These are phyloP conservation scores for Speoplatyrhinus poulsoni DNA, from an alignment of 2,113 vertebrate genomes.

Conservation along the genomic window DNA sequence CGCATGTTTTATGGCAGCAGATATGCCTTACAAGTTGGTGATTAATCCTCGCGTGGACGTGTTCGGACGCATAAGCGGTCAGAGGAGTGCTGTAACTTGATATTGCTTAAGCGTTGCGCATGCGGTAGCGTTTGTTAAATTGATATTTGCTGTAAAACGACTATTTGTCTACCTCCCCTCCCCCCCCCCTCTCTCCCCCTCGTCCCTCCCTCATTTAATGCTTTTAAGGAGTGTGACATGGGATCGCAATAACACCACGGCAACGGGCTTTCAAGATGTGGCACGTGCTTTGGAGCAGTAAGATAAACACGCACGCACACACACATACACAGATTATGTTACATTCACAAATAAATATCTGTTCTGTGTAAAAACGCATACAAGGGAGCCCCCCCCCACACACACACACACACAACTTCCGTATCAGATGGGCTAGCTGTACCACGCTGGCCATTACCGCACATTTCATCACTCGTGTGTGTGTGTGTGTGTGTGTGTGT, in stretches of 20 bases:
- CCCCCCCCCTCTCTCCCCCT: not conserved
- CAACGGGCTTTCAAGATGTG: slow-evolving; percentile 87
- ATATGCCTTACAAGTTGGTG: not conserved
- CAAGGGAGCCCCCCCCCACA: not conserved
- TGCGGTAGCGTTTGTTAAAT: not conserved
- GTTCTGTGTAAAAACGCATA: slow-evolving; percentile 24
- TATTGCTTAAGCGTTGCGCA: not conserved
- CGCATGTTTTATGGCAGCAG: not conserved
- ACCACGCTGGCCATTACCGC: slow-evolving; percentile 30
- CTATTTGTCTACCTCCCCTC: not conserved
- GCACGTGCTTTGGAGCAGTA: slow-evolving; percentile 90
- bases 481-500: not conserved
- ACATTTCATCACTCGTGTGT: slow-evolving; percentile 63
- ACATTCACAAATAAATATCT: slow-evolving; percentile 15
- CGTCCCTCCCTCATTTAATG: slow-evolving; percentile 33
- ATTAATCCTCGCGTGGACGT: not conserved
- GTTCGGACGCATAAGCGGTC: slow-evolving; percentile 5
- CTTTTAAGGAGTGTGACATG: slow-evolving; percentile 85
- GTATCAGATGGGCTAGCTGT: not conserved
- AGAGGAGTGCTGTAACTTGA: slow-evolving; percentile 6
- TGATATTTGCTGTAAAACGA: slow-evolving; percentile 13
- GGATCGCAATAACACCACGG: slow-evolving; percentile 89
- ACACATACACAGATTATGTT: slow-evolving; percentile 4
- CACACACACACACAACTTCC: slow-evolving; percentile 33
- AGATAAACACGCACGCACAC: slow-evolving; percentile 53